These are phyloP conservation scores for Tillus elongatus DNA, from an alignment of 2,888 invertebrate species.

Conservation along the genomic window DNA sequence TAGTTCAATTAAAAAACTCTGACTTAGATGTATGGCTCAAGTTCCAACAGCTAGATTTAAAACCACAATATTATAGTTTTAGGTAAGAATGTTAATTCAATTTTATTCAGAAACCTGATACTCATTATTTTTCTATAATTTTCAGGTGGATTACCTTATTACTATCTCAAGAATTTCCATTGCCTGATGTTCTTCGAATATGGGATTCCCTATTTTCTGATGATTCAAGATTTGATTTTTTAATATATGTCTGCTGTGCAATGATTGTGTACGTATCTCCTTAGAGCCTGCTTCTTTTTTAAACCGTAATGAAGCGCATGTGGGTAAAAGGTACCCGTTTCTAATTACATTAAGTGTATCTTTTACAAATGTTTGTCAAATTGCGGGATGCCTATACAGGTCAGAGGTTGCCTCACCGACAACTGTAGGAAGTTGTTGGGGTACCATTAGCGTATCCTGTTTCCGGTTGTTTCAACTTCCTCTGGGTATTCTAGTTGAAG, in stretches of 20 bases:
- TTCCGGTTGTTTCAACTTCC: too few species aligned
- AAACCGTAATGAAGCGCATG: too few species aligned
- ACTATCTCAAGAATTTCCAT: slow-evolving; percentile 92
- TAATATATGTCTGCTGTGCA: slow-evolving; percentile 88
- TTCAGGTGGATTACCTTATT: slow-evolving; percentile 88
- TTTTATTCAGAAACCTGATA: too few species aligned
- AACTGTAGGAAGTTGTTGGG: too few species aligned
- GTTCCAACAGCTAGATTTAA: slow-evolving; percentile 73
- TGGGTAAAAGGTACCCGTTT: too few species aligned
- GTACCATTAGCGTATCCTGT: too few species aligned
- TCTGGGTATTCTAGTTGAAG: too few species aligned
- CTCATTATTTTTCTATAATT: not conserved
- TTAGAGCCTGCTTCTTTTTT: too few species aligned
- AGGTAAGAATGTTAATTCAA: slow-evolving; percentile 49
- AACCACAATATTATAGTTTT: slow-evolving; percentile 95
- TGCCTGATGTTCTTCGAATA: slow-evolving; percentile 93
- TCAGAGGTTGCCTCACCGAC: too few species aligned
- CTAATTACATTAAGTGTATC: too few species aligned
- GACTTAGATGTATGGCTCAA: slow-evolving; percentile 70
- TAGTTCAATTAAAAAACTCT: slow-evolving; percentile 63
- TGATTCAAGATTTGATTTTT: slow-evolving; percentile 77
- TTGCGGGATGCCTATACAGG: too few species aligned
- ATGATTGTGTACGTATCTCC: slow-evolving; percentile 91
- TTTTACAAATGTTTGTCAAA: too few species aligned
- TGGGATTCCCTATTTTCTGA: slow-evolving; percentile 97